Base-by-base conservation (phyloP, 1,140 invertebrate genomes). In the Ridgeia piscesae region DNA sequence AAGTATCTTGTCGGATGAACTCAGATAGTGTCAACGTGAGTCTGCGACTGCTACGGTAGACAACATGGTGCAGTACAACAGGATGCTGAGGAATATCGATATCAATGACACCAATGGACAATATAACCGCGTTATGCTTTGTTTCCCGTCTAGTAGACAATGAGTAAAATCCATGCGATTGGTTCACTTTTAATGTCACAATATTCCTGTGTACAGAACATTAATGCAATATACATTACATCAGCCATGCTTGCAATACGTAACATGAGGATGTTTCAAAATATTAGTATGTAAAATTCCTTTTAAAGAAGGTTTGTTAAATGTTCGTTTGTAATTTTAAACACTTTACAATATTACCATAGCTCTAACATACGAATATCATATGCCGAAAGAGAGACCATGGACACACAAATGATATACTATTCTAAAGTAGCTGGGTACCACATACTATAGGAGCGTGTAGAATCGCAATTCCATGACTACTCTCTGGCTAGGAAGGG, bases 1-100 rank as follows among this genome's bases (percentile, higher is more conserved):
- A 31, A 77, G 27, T 77, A 77, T 77, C 58, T 0, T 14, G 14
- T 48, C 34, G 11, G 91, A n/a, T 91, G 91, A 96, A 95, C 92
- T 96, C 95, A 91, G 95, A 95, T 31, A 96, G 93, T 0, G 95
- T 96, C 34, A 94, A 94, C 8, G 95, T 95, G 4, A 99, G 96
- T 95, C 99, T 98, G 94, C 98, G 98, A 92, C 98, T 98, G 89
- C 98, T 98, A 94, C 99, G 97, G 0, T 98, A 99, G 97, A 99
- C 98, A 98, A 99, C 99, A 91, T 98, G 98, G 95, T 99, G 99
- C 92, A 99, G 96, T 50, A 98, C 98, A 0, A 99, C 98, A 0
- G 99, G 99, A 96, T 99, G 99, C 95, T 99, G 98, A 1, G 99
- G 99, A 94, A 99, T 99, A 95, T 99, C 98, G 91, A 99, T 97